Conservation (phyloP, 2,113 vertebrate species). For the Osmerus eperlanus region DNA sequence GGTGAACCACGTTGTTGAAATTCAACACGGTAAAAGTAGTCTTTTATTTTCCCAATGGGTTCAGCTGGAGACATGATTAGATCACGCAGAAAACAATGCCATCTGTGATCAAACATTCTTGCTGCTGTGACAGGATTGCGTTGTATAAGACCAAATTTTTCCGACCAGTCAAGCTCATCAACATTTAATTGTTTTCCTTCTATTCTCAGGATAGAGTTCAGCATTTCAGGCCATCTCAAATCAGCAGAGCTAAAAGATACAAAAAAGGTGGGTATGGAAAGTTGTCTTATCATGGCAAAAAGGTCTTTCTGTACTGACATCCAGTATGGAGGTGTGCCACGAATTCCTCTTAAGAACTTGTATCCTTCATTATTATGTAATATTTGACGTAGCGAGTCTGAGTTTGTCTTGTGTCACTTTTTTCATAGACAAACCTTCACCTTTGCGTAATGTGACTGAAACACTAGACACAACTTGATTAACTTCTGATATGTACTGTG, state of each 20-base stretch:
- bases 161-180: not conserved
- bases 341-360: not conserved
- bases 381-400: not conserved
- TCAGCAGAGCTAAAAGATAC: not conserved
- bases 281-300: not conserved
- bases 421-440: not conserved
- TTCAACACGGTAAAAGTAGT: constrained; percentile 24
- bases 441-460: constrained; percentile 17
- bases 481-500: constrained; percentile 22
- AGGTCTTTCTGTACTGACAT: not conserved
- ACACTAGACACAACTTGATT: constrained; percentile 11
- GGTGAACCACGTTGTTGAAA: constrained; percentile 16
- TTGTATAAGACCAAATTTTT: not conserved
- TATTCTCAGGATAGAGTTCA: not conserved
- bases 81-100: constrained; percentile 6
- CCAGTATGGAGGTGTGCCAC: not conserved
- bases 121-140: constrained; percentile 18
- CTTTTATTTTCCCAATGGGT: constrained; percentile 22
- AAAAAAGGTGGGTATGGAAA: not conserved
- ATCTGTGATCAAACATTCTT: constrained; percentile 24
- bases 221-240: constrained; percentile 2
- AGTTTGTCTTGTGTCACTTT: not conserved
- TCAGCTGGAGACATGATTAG: constrained; percentile 9
- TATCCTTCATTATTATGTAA: not conserved
- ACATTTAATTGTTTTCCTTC: not conserved